Percentiles rank a stretch among this genome's conserved stretches.
Evolutionary conservation across 2,113 vertebrate species (phyloP).

Genomic region (Delphinus delphis): DNA sequence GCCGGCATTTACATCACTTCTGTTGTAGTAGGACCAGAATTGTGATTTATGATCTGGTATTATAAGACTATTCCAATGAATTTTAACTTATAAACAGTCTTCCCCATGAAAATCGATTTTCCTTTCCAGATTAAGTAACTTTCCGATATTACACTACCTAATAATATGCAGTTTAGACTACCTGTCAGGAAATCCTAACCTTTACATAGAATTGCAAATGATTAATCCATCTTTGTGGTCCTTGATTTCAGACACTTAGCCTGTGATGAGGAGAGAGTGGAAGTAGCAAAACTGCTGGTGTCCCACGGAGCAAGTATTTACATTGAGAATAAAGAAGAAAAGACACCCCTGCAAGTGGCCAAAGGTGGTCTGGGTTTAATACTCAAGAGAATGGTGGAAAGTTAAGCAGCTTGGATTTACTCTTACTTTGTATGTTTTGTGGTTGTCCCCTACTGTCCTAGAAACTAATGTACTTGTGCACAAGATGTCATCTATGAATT

Average conservation of each 20-base stretch:
- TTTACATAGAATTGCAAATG: neutral
- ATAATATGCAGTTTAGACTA: neutral
- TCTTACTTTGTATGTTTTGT: slow-evolving; percentile 32
- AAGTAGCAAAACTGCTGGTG: slow-evolving; percentile 95
- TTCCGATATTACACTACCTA: neutral
- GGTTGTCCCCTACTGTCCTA: neutral
- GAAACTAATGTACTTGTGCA: slow-evolving; percentile 13
- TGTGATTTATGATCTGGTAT: slow-evolving; percentile 29
- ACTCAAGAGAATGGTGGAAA: slow-evolving; percentile 92
- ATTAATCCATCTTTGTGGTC: slow-evolving; percentile 70
- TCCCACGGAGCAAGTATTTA: slow-evolving; percentile 96
- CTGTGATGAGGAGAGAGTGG: slow-evolving; percentile 95
- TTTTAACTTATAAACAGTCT: neutral
- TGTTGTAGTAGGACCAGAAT: neutral
- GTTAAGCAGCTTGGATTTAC: slow-evolving; percentile 76
- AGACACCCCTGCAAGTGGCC: slow-evolving; percentile 94
- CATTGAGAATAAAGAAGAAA: slow-evolving; percentile 97
- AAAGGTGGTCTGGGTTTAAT: slow-evolving; percentile 89
- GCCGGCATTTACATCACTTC: neutral
- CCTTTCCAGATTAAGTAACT: slow-evolving; percentile 48
- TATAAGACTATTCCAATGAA: neutral
- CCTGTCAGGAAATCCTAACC: neutral
- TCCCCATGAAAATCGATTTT: slow-evolving; percentile 24
- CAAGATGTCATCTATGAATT: neutral
- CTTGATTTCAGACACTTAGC: slow-evolving; percentile 92